Base-by-base conservation (phyloP, 2,797 vertebrate species). In the Orestias chungarensis region DNA sequence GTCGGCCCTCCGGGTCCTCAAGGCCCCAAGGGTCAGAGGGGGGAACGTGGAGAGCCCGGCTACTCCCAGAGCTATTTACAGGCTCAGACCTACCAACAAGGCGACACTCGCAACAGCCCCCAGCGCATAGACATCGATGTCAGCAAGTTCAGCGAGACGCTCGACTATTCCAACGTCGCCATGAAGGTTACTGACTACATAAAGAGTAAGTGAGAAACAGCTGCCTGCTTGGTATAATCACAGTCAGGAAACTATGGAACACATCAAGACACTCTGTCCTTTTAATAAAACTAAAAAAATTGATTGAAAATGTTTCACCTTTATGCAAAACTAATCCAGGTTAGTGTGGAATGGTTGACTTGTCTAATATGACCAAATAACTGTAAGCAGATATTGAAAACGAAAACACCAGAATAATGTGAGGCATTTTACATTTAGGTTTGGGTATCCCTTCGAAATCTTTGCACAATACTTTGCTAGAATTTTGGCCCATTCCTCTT, bases 91-190 rank as follows among this genome's bases (percentile, higher is more conserved):
- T 80, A 74, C 66, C 2, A 77, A 35, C 86, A 89, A 18, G 69
- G 89, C 9, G 80, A 80, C 71, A 23, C 79, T n/a, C 77, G 61
- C 2, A 23, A 35, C 2, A n/a, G 62, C 46, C 43, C 74, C 0
- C 73, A 77, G 23, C 78, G 6, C 29, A 82, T 68, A n/a, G 64
- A 88, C 10, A 59, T 65, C 0, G 89, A 91, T 7, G 3, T 70
- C 47, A 84, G 85, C 78, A 87, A 46, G 35, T 38, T 90, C 46
- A 20, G 79, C 0, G 94, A 94, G 65, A 71, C 87, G 1, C 72
- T 96, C 85, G 97, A 99, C 88, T 99, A 98, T 91, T 94, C 95
- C 0, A 95, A 88, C 61, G 94, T 99, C 43, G 97, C 97, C 12
- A 64, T 93, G 52, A 95, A 91, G 11, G 97, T 99, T 62, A 95